Percentiles rank a stretch among this genome's conserved stretches.
phyloP scores from a whole-genome alignment of 1,140 invertebrate genomes.

The Drosophila equinoxialis region DNA sequence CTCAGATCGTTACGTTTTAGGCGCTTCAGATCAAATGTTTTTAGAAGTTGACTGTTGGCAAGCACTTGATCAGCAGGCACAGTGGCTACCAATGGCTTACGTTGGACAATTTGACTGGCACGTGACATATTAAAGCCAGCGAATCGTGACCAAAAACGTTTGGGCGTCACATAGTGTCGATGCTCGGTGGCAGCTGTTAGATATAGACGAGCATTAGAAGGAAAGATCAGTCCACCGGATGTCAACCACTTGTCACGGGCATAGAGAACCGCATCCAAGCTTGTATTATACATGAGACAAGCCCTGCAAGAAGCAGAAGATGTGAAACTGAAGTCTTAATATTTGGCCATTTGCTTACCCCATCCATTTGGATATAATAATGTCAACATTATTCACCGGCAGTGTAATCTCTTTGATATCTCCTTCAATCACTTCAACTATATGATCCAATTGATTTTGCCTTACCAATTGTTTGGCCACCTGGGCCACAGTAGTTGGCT shows the following conservation, averaged over 20 bases:
- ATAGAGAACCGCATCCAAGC: conserved; percentile 37
- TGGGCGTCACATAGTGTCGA: neutral
- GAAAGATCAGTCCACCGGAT: conserved; percentile 41
- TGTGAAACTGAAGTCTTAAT: neutral
- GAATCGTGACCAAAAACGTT: conserved; percentile 22
- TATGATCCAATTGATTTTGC: conserved; percentile 23
- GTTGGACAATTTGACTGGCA: conserved; percentile 2
- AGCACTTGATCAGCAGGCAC: conserved; percentile 18
- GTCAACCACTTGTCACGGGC: conserved; percentile 44
- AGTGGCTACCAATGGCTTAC: conserved; percentile 1
- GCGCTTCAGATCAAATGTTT: conserved; percentile 26
- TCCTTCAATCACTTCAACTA: conserved; percentile 39
- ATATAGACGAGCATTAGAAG: conserved; percentile 28
- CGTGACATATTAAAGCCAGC: conserved; percentile 28
- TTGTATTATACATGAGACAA: conserved; percentile 39
- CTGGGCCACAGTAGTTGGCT: conserved; percentile 21
- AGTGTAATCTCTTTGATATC: conserved; percentile 25
- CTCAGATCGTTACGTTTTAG: conserved; percentile 23
- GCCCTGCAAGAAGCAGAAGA: conserved; percentile 15
- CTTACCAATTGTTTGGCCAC: conserved; percentile 38
- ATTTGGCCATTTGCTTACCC: conserved; percentile 20
- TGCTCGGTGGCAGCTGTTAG: conserved; percentile 12
- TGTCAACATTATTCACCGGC: conserved; percentile 25
- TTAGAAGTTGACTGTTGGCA: conserved; percentile 26
- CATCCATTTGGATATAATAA: conserved; percentile 54